Evolutionary conservation across 2,113 vertebrate genomes (phyloP).

Genomic region (Perca flavescens): DNA sequence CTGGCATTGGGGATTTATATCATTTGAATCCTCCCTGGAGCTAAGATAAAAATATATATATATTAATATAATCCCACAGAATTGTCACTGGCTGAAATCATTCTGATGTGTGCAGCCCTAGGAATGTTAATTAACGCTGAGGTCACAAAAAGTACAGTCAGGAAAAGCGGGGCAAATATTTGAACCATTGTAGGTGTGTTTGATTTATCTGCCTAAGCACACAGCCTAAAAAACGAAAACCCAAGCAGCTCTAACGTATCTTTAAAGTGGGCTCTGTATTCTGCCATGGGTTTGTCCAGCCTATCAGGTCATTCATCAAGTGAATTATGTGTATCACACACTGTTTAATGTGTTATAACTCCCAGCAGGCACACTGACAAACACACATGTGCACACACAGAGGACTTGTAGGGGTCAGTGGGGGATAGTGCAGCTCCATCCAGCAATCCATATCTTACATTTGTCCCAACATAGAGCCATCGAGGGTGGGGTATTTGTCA

Average conservation of each 20-base stretch:
- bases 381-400: slow-evolving; percentile 11
- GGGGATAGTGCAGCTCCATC: slow-evolving; percentile 43
- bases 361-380: slow-evolving; percentile 8
- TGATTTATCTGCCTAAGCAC: slow-evolving; percentile 40
- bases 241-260: not conserved
- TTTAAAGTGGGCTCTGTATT: slow-evolving; percentile 27
- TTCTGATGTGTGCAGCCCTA: slow-evolving; percentile 17
- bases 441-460: slow-evolving; percentile 50
- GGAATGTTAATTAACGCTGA: slow-evolving; percentile 56
- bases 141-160: slow-evolving; percentile 29
- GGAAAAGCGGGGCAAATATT: slow-evolving; percentile 25
- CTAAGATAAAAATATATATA: slow-evolving; percentile 19
- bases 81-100: slow-evolving; percentile 41
- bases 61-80: slow-evolving; percentile 51
- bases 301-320: slow-evolving; percentile 48
- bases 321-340: slow-evolving; percentile 45
- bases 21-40: slow-evolving; percentile 58
- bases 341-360: slow-evolving; percentile 18
- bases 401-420: slow-evolving; percentile 48
- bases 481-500: slow-evolving; percentile 28
- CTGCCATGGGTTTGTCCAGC: not conserved
- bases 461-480: slow-evolving; percentile 13
- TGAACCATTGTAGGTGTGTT: slow-evolving; percentile 17
- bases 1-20: slow-evolving; percentile 63
- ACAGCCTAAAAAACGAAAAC: slow-evolving; percentile 2